Evolutionary conservation across 2,113 vertebrate species (phyloP).

Genomic region (Euleptes europaea): DNA sequence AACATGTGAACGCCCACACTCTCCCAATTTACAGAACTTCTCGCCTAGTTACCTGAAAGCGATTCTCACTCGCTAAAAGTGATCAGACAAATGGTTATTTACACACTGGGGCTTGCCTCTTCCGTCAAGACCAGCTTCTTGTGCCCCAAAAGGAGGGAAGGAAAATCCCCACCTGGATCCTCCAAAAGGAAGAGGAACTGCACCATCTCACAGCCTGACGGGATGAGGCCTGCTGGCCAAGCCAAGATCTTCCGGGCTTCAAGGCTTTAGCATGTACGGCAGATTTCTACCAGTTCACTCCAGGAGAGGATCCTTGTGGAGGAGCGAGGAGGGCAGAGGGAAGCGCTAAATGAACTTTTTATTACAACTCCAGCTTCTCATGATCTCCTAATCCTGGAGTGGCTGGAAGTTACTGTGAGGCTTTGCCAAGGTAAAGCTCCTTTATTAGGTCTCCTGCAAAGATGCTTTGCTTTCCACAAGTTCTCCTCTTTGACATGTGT

Average conservation of each 20-base stretch:
- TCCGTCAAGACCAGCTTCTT: too few species aligned
- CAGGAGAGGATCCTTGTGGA: conserved; percentile 21
- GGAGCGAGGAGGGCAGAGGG: conserved; percentile 30
- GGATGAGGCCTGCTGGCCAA: neutral
- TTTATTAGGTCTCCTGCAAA: conserved; percentile 41
- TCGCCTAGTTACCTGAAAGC: too few species aligned
- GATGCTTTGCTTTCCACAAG: conserved; percentile 32
- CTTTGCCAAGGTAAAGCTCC: conserved; percentile 53
- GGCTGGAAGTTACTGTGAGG: conserved; percentile 30
- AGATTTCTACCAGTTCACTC: neutral
- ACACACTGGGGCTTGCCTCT: too few species aligned
- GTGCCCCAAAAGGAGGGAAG: too few species aligned
- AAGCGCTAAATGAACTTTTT: conserved; percentile 44
- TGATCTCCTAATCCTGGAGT: conserved; percentile 33
- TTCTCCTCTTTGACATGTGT: conserved; percentile 34
- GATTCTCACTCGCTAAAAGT: too few species aligned
- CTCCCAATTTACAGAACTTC: neutral
- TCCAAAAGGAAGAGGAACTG: neutral
- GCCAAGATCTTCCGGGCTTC: conserved; percentile 28
- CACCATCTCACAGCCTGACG: neutral
- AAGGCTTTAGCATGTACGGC: neutral
- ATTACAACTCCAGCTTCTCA: conserved; percentile 45
- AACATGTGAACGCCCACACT: too few species aligned
- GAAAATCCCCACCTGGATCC: neutral
- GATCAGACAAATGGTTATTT: too few species aligned